phyloP scores from a whole-genome alignment of 2,113 vertebrate species.

The Mustela nigripes region DNA sequence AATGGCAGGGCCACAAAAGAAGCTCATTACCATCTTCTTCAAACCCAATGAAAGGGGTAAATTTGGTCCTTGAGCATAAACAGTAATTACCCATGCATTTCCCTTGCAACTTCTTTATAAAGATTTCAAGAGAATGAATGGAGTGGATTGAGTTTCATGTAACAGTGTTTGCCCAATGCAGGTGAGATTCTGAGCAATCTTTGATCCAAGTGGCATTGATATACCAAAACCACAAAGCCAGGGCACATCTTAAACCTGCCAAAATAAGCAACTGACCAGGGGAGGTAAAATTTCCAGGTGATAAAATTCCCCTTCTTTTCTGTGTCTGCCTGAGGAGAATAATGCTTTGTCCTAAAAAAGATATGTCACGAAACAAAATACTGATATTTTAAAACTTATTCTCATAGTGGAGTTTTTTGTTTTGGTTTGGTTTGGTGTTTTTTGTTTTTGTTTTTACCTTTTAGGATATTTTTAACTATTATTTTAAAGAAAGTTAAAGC shows the following conservation, averaged over 20 bases:
- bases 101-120: constrained; percentile 73
- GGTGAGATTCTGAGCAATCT: constrained; percentile 65
- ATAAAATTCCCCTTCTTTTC: constrained; percentile 21
- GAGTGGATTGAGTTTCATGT: constrained; percentile 72
- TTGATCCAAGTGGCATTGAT: constrained; percentile 50
- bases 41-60: constrained; percentile 70
- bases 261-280: constrained; percentile 42
- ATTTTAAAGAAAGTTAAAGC: not conserved
- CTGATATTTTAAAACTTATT: constrained; percentile 35
- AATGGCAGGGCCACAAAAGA: constrained; percentile 75
- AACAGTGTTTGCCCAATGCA: constrained; percentile 56
- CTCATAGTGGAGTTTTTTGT: not conserved
- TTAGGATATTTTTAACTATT: not conserved
- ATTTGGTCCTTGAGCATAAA: constrained; percentile 77
- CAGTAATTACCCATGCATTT: constrained; percentile 80
- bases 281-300: not conserved
- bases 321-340: not conserved
- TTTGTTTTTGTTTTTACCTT: not conserved
- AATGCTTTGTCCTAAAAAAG: not conserved
- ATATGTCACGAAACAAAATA: not conserved
- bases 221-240: not conserved
- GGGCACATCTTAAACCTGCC: not conserved
- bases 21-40: constrained; percentile 74
- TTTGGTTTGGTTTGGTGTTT: not conserved
- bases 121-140: constrained; percentile 71